Base-by-base conservation (phyloP, 2,797 vertebrate species). In the Epinephelus coioides region DNA sequence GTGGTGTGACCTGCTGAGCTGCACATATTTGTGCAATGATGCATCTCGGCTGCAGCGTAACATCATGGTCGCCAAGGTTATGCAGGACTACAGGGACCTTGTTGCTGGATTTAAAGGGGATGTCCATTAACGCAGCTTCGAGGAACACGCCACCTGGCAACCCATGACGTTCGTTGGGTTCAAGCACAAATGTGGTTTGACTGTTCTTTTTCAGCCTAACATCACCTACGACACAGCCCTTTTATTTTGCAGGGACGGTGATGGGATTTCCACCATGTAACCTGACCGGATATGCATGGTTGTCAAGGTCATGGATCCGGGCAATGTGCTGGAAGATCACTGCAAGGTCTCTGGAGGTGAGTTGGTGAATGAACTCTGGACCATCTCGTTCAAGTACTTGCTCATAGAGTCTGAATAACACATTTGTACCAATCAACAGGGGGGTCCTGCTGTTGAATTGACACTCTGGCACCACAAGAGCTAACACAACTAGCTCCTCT, bases 381-480 rank as follows among this genome's bases (percentile, higher is more conserved):
- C 76, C 62, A 27, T 44, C 54, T 18, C 2, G 18, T 14, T 69
- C 55, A 44, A 82, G n/a, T 1, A 40, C 5, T 4, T 66, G 69
- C 6, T 68, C 30, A n/a, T 68, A 75, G 2, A 81, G 49, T 15
- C 0, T 15, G 19, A 78, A 55, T 1, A 85, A 18, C 0, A 59
- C 61, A 75, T 87, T 72, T 0, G 79, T 83, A 0, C 74, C 74
- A 2, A 81, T 40, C 2, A 89, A 43, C 0, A 87, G n/a, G 3
- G 80, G 30, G 3, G 14, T 43, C 8, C 62, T 27, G 19, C 74
- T 73, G 21, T 67, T 71, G 5, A 78, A 53, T 2, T 59, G 25
- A 18, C 46, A 65, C 5, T 87, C 68, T 7, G 5, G 50, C 0
- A 88, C 79, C 6, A 88, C 44, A 8, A 89, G 51, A 3, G 51